Conservation (phyloP, 2,888 invertebrate genomes). For the Chloroclystis v-ata region DNA sequence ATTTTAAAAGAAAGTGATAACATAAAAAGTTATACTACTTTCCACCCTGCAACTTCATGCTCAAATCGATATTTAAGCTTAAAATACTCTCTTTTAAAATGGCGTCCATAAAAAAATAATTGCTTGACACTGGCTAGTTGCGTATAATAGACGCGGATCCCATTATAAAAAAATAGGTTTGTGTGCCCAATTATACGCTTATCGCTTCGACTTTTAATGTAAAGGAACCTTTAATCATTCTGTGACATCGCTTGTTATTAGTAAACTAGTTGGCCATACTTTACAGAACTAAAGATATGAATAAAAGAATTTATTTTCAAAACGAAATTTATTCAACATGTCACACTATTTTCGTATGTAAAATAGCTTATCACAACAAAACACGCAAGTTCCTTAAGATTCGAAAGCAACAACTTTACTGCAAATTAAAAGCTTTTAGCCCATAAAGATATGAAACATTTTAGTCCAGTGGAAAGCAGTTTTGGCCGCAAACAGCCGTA, state of each 20-base stretch:
- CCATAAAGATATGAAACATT: constrained; percentile 9
- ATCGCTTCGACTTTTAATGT: background rate
- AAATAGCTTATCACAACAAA: constrained; percentile 1
- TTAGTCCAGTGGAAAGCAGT: constrained; percentile 11
- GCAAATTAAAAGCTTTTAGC: constrained; percentile 4
- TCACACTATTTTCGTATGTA: constrained; percentile 5
- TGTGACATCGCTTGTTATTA: constrained; percentile 38
- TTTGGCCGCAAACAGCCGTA: constrained; percentile 15
- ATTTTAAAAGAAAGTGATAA: too few species aligned
- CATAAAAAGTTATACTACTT: too few species aligned
- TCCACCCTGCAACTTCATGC: too few species aligned
- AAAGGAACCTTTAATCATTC: constrained; percentile 48
- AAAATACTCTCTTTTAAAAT: too few species aligned
- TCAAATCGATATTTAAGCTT: too few species aligned
- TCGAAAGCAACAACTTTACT: constrained; percentile 1
- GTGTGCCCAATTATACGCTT: too few species aligned
- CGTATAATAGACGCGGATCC: too few species aligned
- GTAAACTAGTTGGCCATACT: constrained; percentile 22
- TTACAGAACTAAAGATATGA: constrained; percentile 28
- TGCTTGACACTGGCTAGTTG: too few species aligned
- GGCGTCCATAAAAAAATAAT: too few species aligned
- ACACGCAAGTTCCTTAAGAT: constrained; percentile 1
- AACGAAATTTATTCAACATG: constrained; percentile 18
- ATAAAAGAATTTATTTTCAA: constrained; percentile 22
- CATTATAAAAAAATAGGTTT: too few species aligned